Conservation (phyloP, 1,140 invertebrate species). For the Spodoptera frugiperda region DNA sequence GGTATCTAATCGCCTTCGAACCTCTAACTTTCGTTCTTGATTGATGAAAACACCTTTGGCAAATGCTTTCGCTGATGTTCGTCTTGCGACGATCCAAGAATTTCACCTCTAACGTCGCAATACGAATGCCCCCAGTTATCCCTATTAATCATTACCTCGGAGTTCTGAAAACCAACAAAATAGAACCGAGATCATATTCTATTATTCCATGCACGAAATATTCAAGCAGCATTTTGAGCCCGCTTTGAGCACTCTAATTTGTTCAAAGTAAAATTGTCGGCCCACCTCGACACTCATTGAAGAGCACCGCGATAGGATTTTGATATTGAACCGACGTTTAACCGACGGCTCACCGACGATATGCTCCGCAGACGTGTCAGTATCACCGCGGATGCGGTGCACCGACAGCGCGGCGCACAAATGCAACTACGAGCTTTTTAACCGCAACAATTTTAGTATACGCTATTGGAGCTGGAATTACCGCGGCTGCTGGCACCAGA, state of each 20-base stretch:
- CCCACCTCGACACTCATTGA: too few relatives aligned
- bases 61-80: conserved; percentile 92
- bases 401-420: conserved; percentile 88
- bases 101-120: conserved; percentile 92
- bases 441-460: conserved; percentile 95
- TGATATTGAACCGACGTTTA: conserved; percentile 78
- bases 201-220: conserved; percentile 93
- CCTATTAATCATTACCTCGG: conserved; percentile 93
- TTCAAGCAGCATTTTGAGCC: conserved; percentile 88
- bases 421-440: conserved; percentile 92
- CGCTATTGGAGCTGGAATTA: conserved; percentile 96
- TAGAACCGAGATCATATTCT: conserved; percentile 93
- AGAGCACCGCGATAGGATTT: too few relatives aligned
- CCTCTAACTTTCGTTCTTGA: conserved; percentile 94
- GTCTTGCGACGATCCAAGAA: conserved; percentile 93
- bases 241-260: too few relatives aligned
- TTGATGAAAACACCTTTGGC: conserved; percentile 94
- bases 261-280: too few relatives aligned
- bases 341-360: conserved; percentile 79
- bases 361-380: conserved; percentile 82
- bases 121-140: conserved; percentile 91
- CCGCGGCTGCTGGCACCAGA: conserved; percentile 96
- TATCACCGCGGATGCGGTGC: conserved; percentile 86
- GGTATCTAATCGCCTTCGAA: too few relatives aligned
- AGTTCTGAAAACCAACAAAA: conserved; percentile 90